Conservation (phyloP, 2,113 vertebrate genomes). For the Tupaia chinensis region DNA sequence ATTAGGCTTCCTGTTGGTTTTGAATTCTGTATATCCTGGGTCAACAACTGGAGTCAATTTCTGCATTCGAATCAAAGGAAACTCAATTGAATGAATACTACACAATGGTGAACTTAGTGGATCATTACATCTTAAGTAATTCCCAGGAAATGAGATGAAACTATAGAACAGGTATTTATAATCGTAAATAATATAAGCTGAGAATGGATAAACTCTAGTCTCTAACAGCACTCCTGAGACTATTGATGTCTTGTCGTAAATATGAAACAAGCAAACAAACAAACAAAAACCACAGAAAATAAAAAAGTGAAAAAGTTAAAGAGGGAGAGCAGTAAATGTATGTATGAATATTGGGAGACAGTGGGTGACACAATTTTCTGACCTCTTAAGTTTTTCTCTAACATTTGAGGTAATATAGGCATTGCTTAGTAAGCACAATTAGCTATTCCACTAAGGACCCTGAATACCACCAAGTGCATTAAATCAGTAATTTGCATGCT, state of each 20-base stretch:
- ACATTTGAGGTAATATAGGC: conserved; percentile 21
- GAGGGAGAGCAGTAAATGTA: background rate
- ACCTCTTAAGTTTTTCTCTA: background rate
- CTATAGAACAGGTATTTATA: background rate
- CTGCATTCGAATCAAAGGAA: conserved; percentile 46
- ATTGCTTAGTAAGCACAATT: background rate
- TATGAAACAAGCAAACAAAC: background rate
- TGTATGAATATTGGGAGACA: background rate
- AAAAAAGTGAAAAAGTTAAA: background rate
- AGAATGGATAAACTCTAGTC: background rate
- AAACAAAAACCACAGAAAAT: background rate
- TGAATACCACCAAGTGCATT: background rate
- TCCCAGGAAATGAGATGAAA: conserved; percentile 61
- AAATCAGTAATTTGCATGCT: background rate
- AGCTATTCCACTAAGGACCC: background rate
- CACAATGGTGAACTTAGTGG: conserved; percentile 35
- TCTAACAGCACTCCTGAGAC: background rate
- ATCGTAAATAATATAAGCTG: background rate
- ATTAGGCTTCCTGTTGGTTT: conserved; percentile 68
- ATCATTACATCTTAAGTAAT: conserved; percentile 20
- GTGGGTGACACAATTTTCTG: background rate
- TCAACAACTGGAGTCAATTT: conserved; percentile 26
- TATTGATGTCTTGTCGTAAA: background rate
- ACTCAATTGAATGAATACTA: background rate
- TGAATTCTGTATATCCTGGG: background rate